These are phyloP conservation scores for Drosophila tanythrix DNA, from an alignment of 2,888 invertebrate genomes.

Conservation along the genomic window DNA sequence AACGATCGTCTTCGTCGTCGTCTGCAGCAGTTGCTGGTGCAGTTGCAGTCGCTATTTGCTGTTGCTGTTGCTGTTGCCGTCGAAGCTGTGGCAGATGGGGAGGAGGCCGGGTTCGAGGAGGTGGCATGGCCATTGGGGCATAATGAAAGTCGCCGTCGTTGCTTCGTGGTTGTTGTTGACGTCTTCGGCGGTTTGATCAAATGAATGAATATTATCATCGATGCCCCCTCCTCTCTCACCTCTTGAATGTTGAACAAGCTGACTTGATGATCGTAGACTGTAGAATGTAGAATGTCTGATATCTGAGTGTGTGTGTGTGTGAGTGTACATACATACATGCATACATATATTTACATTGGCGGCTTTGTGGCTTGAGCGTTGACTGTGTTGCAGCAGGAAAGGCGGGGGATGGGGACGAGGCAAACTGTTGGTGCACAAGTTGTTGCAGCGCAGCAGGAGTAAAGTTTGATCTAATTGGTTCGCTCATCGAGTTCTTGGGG, in stretches of 20 bases:
- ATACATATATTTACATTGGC: conserved; percentile 53
- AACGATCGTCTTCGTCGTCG: conserved; percentile 29
- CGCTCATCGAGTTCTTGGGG: conserved; percentile 51
- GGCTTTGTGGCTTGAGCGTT: conserved; percentile 49
- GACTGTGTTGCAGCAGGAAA: conserved; percentile 33
- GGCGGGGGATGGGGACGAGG: background rate
- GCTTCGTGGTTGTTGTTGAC: conserved; percentile 57
- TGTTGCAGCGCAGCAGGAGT: conserved; percentile 77
- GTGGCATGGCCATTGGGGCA: conserved; percentile 49
- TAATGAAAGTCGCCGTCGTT: conserved; percentile 75
- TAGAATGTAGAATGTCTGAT: conserved; percentile 65
- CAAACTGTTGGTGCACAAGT: conserved; percentile 47
- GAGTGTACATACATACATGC: conserved; percentile 13
- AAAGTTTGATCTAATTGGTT: conserved; percentile 82
- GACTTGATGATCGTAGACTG: conserved; percentile 71
- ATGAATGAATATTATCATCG: conserved; percentile 82
- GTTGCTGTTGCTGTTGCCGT: conserved; percentile 15
- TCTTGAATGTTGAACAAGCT: conserved; percentile 71
- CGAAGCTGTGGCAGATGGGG: conserved; percentile 17
- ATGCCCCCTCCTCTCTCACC: conserved; percentile 45
- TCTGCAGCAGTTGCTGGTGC: conserved; percentile 15
- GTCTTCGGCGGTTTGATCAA: conserved; percentile 81
- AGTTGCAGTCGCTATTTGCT: conserved; percentile 11
- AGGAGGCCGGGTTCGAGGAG: conserved; percentile 21
- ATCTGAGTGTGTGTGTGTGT: conserved; percentile 37